A percentile compares a stretch with the other conserved stretches of the same genome.
These are phyloP conservation scores for Chloroceryle amazona DNA, from an alignment of 2,797 vertebrate genomes.

Conservation along the genomic window DNA sequence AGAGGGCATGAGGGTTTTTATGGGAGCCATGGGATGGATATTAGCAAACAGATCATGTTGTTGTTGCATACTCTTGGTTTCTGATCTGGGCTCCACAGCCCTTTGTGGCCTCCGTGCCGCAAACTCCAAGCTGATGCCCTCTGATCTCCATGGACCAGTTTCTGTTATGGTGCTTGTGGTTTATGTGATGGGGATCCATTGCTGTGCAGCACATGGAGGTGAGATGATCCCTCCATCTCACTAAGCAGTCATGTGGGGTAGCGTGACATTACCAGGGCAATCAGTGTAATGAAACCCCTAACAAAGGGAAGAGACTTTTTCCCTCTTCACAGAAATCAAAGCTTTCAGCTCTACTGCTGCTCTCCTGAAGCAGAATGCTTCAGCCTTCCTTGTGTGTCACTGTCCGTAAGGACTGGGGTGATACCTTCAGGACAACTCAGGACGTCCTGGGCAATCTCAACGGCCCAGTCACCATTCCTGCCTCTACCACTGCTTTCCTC, in stretches of 20 bases:
- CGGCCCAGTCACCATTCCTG: not conserved
- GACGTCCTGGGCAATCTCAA: not conserved
- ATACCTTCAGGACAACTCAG: not conserved
- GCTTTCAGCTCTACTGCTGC: not conserved
- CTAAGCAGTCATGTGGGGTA: not conserved
- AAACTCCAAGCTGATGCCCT: not conserved
- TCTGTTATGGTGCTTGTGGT: not conserved
- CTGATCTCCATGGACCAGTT: not conserved
- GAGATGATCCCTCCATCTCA: not conserved
- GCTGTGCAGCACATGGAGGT: not conserved
- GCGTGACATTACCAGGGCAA: fast-evolving
- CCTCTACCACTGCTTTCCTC: not conserved
- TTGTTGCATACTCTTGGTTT: not conserved
- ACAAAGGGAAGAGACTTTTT: not conserved
- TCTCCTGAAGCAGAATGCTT: not conserved
- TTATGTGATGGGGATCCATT: not conserved
- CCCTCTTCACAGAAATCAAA: not conserved
- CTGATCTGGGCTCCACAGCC: not conserved
- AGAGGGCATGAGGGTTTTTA: not conserved
- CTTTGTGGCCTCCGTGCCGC: not conserved
- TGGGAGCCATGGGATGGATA: not conserved
- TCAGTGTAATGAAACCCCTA: fast-evolving
- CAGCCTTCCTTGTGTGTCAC: not conserved
- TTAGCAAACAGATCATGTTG: not conserved
- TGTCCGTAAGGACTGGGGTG: not conserved